Evolutionary conservation across 35 echinoderm and acorn worm species (phyloP), one percentile per base, ranked within the genome.

Genomic region (Stichopus chloronotus): DNA sequence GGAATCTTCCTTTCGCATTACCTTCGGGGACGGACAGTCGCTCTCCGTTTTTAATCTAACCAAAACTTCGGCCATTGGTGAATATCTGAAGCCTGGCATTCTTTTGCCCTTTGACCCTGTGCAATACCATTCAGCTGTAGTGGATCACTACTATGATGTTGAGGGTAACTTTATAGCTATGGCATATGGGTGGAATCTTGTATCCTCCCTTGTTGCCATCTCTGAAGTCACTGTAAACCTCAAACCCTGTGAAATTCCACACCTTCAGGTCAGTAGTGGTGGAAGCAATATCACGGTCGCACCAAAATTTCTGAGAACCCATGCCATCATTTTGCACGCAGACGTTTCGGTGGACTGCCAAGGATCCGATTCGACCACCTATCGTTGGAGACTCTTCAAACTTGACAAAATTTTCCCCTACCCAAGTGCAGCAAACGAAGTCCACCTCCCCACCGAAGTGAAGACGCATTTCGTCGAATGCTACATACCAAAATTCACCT

Each of bases 21-120:
- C 92, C 59, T 92, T 80, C 90, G 96, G 96, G 9, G 96, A 98
- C 84, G 96, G 96, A 4, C 57, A 68, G 17, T 30, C 78, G 0
- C 21, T 68, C 17, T 23, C 52, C 21, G 24, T 96, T 19, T n/a
- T 78, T 20, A 76, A 76, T 57, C 91, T 90, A 25, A 19, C 71
- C 25, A 94, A 24, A 43, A 57, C 92, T 16, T 9, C 55, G 19
- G 63, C 60, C 10, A 74, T 96, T 4, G 61, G 13, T 25, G 53
- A 76, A n/a, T 94, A 86, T 57, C 53, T 98, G 53, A 93, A 93
- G 69, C 3, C 19, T 55, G 88, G 91, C 77, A 72, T 96, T 7
- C 90, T 91, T 25, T 68, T 98, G 16, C 94, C 96, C 10, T 94
- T 95, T 78, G 86, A 98, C 78, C 94, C 93, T 20, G n/a, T 4